Evolutionary conservation across 1,140 invertebrate species (phyloP), one percentile per base, ranked within the genome.

Genomic region (Charaxes varanes): DNA sequence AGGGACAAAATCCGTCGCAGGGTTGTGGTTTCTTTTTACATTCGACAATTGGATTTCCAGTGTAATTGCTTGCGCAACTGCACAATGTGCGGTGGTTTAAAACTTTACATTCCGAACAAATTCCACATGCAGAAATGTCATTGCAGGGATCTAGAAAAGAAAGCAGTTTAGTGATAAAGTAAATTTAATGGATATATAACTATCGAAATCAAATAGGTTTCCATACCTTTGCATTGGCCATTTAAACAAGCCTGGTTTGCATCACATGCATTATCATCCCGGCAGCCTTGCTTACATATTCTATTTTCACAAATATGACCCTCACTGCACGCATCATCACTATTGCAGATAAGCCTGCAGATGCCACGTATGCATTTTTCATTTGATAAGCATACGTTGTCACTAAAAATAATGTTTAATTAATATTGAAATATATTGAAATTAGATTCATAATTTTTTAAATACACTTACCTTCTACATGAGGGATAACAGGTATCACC

Each of bases 221-320:
- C 14, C 56, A 81, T 84, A 91, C 90, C 89, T 88, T 87, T 89
- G 62, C 94, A 96, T 72, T 93, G 89, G 55, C 93, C 92, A 52
- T 93, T 90, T 15, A 95, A 86, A 67, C 94, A 96, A 1, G 93
- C 90, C 66, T 94, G 87, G 34, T 91, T 81, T 40, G 72, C 82
- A 2, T 89, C 81, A 65, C 95, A 97, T 6, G 90, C 88, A n/a
- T 90, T 88, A 66, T 95, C 94, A 64, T 88, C 93, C 18, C 93
- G 87, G 65, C 94, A 96, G 8, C 94, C 94, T 52, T 91, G 87
- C 47, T 94, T 90, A 66, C 95, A 97, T 42, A 96, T 85, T 48
- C 94, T 88, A 53, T 93, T 94, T 65, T 93, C 90, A 64, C 95
- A 97, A 54, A 96, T 95, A 69, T 95, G 91, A 54, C 92, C 91